Evolutionary conservation across 2,888 invertebrate genomes (phyloP), one percentile per base, ranked within the genome.

Genomic region (Nasonovia ribisnigri): DNA sequence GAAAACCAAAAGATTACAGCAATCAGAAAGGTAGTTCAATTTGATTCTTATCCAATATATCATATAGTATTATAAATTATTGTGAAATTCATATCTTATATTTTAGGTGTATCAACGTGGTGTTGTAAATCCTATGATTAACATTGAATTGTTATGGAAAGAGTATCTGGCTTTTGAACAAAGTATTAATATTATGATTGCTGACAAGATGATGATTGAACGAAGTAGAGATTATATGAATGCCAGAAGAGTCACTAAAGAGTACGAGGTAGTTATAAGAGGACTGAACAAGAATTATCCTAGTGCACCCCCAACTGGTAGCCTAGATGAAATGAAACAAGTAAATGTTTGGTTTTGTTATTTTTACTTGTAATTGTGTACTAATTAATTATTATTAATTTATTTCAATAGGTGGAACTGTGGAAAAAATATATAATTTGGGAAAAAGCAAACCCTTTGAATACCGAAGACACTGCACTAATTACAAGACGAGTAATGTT

Each of bases 1-100:
- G 99, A 99, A 96, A 99, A 99, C 96, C 99, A 99, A 96, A 98
- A 99, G 96, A 99, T 99, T 94, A 99, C 99, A 36, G 99, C 99
- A 1, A 99, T 99, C 6, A 97, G 99, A 88, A 99, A 99, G 96
- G 98, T 98, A 95, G 95, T 92, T 92, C 0, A 46, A 89, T 89
- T 84, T 46, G 54, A 92, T 54, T 24, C 11, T 88, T 88, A 48
- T 26, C 29, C 6, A 24, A 5, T 36, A 36, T 77, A 36, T 36
- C 8, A 26, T 20, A 8, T 3, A 36, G 36, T 36, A 20, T 77
- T 77, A 36, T 8, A 67, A 67, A 13, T 36, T 88, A 84, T 42
- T 54, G 13, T 92, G 16, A 42, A 84, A 92, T 88, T 54, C 10
- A 29, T 4, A 89, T n/a, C 11, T 84, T 90, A n/a, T 94, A 88